Conservation (phyloP, 2,113 vertebrate species). For the Chaenocephalus aceratus region DNA sequence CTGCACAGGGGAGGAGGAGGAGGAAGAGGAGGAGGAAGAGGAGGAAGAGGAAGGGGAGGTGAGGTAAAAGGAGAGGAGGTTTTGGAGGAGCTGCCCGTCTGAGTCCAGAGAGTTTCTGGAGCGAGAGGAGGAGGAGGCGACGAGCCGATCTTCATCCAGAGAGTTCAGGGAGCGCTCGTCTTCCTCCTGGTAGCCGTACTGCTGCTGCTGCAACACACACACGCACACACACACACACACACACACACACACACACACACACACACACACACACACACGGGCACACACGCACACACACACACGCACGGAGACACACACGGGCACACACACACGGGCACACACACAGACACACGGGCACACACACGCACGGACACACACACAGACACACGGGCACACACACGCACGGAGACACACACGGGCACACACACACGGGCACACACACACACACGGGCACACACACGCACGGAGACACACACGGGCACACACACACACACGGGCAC, state of each 20-base stretch:
- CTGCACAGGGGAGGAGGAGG: conserved; percentile 58
- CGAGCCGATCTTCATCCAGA: conserved; percentile 65
- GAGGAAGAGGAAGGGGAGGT: conserved; percentile 86
- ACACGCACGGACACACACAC: too few species aligned
- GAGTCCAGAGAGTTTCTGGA: conserved; percentile 78
- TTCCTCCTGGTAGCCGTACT: conserved; percentile 88
- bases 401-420: too few species aligned
- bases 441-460: too few species aligned
- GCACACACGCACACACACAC: too few species aligned
- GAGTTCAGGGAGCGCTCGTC: conserved; percentile 84
- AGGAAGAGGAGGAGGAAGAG: conserved; percentile 84
- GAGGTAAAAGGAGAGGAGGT: conserved; percentile 87
- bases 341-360: too few species aligned
- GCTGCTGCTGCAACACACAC: conserved; percentile 47
- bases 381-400: too few species aligned
- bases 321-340: neutral
- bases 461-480: too few species aligned
- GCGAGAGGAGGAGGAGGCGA: conserved; percentile 75
- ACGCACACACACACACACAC: conserved; percentile 2
- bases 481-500: too few species aligned
- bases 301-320: neutral
- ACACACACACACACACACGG: neutral
- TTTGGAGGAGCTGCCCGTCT: conserved; percentile 89
- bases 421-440: too few species aligned
- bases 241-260: neutral